Evolutionary conservation across 2,797 vertebrate genomes (phyloP).

Genomic region (Sebastes hubbsi): DNA sequence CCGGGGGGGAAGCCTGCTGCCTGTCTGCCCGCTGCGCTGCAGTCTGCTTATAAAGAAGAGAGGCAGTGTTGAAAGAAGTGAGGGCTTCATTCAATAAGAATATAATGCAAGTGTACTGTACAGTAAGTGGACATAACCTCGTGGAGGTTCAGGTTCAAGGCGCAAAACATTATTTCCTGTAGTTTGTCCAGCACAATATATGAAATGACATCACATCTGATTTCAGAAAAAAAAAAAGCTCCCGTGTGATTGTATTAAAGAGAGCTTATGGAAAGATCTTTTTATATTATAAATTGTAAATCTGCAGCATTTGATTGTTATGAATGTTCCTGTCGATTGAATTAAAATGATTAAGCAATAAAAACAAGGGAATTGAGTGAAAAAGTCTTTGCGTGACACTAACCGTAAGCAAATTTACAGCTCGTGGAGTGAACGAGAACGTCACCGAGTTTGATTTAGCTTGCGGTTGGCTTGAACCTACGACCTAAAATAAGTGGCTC

Average conservation of each 20-base stretch:
- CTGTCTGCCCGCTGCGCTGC: constrained; percentile 55
- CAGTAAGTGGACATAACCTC: constrained; percentile 3
- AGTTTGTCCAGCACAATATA: background rate
- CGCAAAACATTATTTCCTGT: constrained; percentile 11
- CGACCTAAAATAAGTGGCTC: constrained; percentile 49
- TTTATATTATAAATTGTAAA: background rate
- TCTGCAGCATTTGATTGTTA: background rate
- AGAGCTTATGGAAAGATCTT: background rate
- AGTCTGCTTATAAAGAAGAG: constrained; percentile 49
- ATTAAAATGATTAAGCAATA: background rate
- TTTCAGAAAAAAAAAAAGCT: background rate
- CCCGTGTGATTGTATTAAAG: background rate
- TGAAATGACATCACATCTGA: background rate
- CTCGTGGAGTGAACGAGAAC: constrained; percentile 1
- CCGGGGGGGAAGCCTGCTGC: constrained; percentile 15
- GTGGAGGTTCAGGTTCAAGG: background rate
- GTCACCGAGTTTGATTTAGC: constrained; percentile 56
- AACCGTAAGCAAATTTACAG: constrained; percentile 17
- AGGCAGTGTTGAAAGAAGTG: constrained; percentile 43
- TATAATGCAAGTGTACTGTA: constrained; percentile 8
- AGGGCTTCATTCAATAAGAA: constrained; percentile 27
- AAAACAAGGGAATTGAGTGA: background rate
- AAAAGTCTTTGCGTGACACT: constrained; percentile 18
- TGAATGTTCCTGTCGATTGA: background rate
- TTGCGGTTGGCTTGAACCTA: constrained; percentile 47